Conservation (phyloP, 1,140 invertebrate species). For the Camponotus pennsylvanicus region DNA sequence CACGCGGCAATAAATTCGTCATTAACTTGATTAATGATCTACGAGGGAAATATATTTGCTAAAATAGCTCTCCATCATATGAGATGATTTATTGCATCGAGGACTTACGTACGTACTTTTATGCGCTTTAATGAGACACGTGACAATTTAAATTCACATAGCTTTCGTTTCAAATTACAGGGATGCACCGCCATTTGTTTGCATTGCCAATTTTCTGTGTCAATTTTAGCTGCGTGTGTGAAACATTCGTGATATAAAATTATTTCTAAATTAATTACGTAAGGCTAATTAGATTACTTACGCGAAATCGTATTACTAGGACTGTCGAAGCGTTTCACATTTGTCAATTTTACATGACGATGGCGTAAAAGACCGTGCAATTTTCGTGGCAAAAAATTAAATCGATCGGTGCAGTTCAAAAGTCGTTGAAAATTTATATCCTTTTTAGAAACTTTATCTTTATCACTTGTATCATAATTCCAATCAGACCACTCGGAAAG, state of each 20-base stretch:
- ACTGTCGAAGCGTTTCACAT: conserved; percentile 32
- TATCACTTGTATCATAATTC: conserved; percentile 54
- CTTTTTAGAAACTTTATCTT: neutral
- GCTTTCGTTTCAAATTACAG: conserved; percentile 62
- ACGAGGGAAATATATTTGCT: conserved; percentile 34
- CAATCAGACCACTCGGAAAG: conserved; percentile 79
- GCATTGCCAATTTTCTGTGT: conserved; percentile 53
- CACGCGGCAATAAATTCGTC: conserved; percentile 82
- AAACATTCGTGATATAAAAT: neutral
- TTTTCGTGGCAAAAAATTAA: conserved; percentile 65
- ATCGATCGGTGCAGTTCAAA: conserved; percentile 22
- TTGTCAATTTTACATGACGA: conserved; percentile 58
- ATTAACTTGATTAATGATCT: conserved; percentile 84
- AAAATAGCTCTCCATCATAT: neutral
- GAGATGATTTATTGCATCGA: conserved; percentile 14
- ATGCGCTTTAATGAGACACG: conserved; percentile 68
- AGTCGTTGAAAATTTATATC: neutral
- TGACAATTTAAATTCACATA: conserved; percentile 74
- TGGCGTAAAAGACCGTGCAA: conserved; percentile 61
- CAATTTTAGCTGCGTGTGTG: conserved; percentile 24
- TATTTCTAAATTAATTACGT: neutral
- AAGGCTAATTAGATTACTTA: conserved; percentile 42
- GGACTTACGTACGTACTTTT: conserved; percentile 66
- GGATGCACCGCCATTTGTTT: conserved; percentile 69
- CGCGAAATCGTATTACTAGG: conserved; percentile 6